Base-by-base conservation (phyloP, 2,888 invertebrate species). In the Argyresthia albistria region DNA sequence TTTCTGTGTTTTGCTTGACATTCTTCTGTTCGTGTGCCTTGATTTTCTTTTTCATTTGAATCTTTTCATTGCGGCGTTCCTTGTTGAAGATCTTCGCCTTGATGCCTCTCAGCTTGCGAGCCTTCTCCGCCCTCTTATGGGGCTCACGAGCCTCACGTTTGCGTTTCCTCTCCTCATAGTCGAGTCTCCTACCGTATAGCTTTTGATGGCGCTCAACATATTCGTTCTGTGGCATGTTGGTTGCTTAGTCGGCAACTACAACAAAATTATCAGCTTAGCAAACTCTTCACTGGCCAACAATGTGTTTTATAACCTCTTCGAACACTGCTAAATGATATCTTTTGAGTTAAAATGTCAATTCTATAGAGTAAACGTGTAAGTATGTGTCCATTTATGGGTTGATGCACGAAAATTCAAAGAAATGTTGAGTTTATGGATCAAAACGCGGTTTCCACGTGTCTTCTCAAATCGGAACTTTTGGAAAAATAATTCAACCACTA, bases 31-130 rank as follows among this genome's bases (percentile, higher is more conserved):
- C 98, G 69, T 99, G 99, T 53, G 97, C 96, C 72, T 97, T 96
- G 59, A 99, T 96, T 70, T 97, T 98, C 90, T 98, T 99, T 82
- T 98, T 98, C 94, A 99, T 98, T 78, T 98, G 98, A 59, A 99
- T 96, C 89, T 99, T 99, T 76, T 99, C 99, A 89, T 97, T 95
- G 68, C 97, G 93, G 7, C 99, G 92, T 76, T 98, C 92, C 74
- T 98, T 98, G 78, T 99, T 98, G 82, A 95, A 98, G 54, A 99
- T 89, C 83, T 99, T 99, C 0, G 99, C 99, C 76, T 98, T 99
- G 65, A 99, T 92, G 58, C 99, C 99, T 55, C 98, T 91, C 46
- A 99, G 88, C 70, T 94, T 97, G 62, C 93, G 93, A 0, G 99
- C 98, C 68, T 95, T 95, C 64, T 95, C 93, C 0, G 99, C 93